Base-by-base conservation (phyloP, 2,888 invertebrate genomes). In the Drosophila sordidapex region DNA sequence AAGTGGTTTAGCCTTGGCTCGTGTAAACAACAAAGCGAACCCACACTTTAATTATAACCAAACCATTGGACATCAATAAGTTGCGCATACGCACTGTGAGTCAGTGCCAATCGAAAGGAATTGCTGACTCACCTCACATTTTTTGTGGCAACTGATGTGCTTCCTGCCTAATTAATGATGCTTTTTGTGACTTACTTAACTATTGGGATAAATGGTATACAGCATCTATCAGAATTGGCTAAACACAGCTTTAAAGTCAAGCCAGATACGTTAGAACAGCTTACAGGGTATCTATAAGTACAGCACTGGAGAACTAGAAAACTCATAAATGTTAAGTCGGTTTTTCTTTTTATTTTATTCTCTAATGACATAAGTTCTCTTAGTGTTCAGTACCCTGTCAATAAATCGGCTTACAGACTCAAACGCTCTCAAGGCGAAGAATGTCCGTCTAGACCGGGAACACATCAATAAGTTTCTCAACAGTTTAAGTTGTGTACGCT, bases 361-460 rank as follows among this genome's bases (percentile, higher is more conserved):
- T 25, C 48, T 25, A 53, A 53, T 36, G 33, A 21, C n/a, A 35
- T 21, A 60, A 53, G 46, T 54, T 21, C 25, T 36, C 33, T 36
- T 10, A 33, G 15, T 69, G 56, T 57, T 59, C 54, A 36, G 25
- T 11, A 54, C 2, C 13, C 48, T 64, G 38, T 21, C 51, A 40
- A 51, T 38, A 40, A 59, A n/a, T 31, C n/a, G 27, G 27, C 48
- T 40, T 27, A 51, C 5, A 51, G 18, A 33, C 7, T 7, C 66
- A 49, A 67, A 49, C n/a, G n/a, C 4, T 10, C 13, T 15, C 27
- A 33, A 48, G 27, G 27, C 51, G 35, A 27, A 40, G 15, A 38
- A 51, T 40, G 66, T 31, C 65, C 69, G 78, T 76, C 78, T 76
- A 67, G 81, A 81, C 81, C 13, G 15, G 27, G 13, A n/a, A 40